Conservation (phyloP, 2,113 vertebrate genomes). For the Datnioides undecimradiatus region DNA sequence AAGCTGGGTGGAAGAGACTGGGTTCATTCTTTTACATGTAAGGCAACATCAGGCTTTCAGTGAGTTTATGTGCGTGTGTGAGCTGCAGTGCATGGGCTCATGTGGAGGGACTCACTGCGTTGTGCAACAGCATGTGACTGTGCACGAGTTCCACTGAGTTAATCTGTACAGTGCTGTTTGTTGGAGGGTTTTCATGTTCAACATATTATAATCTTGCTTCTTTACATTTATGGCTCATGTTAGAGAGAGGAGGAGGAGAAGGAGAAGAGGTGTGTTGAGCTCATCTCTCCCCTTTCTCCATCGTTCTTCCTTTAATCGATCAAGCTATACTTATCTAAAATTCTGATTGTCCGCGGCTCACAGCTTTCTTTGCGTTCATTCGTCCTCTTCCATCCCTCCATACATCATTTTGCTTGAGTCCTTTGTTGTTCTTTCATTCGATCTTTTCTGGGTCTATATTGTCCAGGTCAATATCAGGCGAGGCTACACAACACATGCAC, state of each 20-base stretch:
- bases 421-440: slow-evolving; percentile 56
- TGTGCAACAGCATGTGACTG: slow-evolving; percentile 14
- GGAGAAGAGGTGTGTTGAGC: not conserved
- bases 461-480: slow-evolving; percentile 83
- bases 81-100: not conserved
- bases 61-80: not conserved
- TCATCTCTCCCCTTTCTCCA: slow-evolving; percentile 4
- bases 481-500: slow-evolving; percentile 83
- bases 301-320: not conserved
- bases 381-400: not conserved
- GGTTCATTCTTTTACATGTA: no score
- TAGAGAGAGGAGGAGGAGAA: not conserved
- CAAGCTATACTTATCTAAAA: slow-evolving; percentile 3
- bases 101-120: not conserved
- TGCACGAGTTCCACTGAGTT: not conserved
- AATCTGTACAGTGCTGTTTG: not conserved
- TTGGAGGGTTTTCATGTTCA: not conserved
- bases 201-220: not conserved
- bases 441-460: slow-evolving; percentile 78
- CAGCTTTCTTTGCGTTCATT: not conserved
- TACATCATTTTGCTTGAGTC: not conserved
- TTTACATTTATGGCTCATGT: slow-evolving; percentile 7
- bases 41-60: not conserved
- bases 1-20: no score
- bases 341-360: slow-evolving; percentile 43